Evolutionary conservation across 23 tunicate genomes (phyloP).

Genomic region (Oikopleura dioica): DNA sequence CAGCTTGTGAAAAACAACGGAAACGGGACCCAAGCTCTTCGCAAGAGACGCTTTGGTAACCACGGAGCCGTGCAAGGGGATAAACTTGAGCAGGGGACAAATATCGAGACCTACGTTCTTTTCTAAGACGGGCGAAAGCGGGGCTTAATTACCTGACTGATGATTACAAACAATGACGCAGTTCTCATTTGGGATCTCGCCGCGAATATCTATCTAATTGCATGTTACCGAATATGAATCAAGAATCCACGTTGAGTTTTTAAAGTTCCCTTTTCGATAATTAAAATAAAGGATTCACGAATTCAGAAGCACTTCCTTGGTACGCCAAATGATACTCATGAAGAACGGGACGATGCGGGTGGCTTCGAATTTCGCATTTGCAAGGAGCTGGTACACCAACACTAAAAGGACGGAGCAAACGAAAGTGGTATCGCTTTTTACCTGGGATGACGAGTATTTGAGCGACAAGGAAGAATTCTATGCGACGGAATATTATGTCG

Average conservation of each 20-base stretch:
- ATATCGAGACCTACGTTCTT: conserved; percentile 5
- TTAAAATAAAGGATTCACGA: too few species aligned
- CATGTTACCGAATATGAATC: too few species aligned
- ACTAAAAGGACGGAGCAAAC: too few species aligned
- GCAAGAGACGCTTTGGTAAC: neutral
- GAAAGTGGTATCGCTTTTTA: too few species aligned
- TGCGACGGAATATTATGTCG: neutral
- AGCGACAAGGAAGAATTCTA: neutral
- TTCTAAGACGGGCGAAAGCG: too few species aligned
- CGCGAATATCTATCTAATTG: neutral
- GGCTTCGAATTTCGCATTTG: too few species aligned
- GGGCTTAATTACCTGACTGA: conserved; percentile 14
- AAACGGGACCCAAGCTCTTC: neutral
- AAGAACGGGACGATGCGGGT: too few species aligned
- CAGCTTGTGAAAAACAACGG: neutral
- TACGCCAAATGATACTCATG: too few species aligned
- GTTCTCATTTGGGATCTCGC: neutral
- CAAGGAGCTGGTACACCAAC: too few species aligned
- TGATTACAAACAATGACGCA: conserved; percentile 9
- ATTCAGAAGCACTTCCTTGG: too few species aligned
- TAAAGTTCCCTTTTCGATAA: too few species aligned
- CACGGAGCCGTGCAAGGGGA: neutral
- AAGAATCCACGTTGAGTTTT: too few species aligned
- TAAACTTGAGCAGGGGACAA: neutral
- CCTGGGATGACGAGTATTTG: neutral